phyloP scores from a whole-genome alignment of 1,140 invertebrate species.

The Pinna nobilis region DNA sequence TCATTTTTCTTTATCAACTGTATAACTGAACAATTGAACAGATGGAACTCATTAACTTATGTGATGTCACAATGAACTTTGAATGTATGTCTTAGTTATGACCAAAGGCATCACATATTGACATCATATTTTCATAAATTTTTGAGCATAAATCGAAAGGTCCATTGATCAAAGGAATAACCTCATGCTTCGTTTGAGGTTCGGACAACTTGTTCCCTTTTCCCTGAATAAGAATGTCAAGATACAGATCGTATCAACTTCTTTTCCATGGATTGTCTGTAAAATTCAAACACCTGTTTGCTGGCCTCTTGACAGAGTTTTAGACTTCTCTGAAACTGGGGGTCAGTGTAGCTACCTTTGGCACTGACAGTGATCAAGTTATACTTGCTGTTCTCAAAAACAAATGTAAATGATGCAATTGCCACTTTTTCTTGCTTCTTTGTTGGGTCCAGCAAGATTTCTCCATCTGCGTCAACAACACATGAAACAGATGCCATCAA shows the following conservation, averaged over 20 bases:
- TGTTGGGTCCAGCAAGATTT: conserved; percentile 83
- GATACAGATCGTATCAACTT: conserved; percentile 61
- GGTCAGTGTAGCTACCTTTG: conserved; percentile 56
- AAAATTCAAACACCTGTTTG: conserved; percentile 65
- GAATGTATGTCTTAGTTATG: no score
- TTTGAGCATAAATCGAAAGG: no score
- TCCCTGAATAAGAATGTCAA: no score
- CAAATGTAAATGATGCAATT: conserved; percentile 61
- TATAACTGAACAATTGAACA: no score
- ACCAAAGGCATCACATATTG: no score
- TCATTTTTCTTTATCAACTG: no score
- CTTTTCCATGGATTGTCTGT: conserved; percentile 61
- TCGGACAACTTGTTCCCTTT: no score
- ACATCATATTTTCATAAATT: no score
- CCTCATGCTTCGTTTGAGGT: no score
- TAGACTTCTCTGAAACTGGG: conserved; percentile 65
- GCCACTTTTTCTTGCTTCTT: conserved; percentile 69
- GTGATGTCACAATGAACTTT: no score
- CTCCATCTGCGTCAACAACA: conserved; percentile 80
- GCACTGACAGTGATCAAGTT: conserved; percentile 58
- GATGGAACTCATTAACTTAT: no score
- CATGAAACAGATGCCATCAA: conserved; percentile 84
- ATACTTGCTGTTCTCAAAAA: conserved; percentile 65
- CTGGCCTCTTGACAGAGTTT: conserved; percentile 52
- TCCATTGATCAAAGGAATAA: no score